Evolutionary conservation across 2,888 invertebrate species (phyloP), one percentile per base, ranked within the genome.

Genomic region (Trachelus troglodyta): DNA sequence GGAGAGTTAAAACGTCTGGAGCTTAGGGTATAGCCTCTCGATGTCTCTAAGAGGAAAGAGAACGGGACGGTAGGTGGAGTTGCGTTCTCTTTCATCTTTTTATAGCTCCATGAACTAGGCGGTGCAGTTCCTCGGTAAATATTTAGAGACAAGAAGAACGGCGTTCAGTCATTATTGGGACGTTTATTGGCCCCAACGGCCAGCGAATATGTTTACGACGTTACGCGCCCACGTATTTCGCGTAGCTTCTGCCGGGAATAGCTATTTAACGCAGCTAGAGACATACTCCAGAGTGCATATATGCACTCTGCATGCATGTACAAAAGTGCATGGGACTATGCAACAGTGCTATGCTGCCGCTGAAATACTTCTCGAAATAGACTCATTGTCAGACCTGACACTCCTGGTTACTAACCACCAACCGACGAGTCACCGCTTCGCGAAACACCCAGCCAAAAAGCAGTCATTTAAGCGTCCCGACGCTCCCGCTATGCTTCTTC

Each of bases 151-250:
- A 84, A 84, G 84, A 84, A 87, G 84, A 85, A 86, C 83, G 83
- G 76, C 79, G 79, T 80, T 83, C 83, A 81, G 85, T 86, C 86
- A 87, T 87, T 87, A 88, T 87, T 84, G 86, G 83, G 86, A 87
- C 87, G 84, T 88, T 88, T 87, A 88, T 87, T 87, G 85, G 86
- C 80, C 82, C 82, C 81, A 79, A 80, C 84, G 79, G 83, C 81
- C 82, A 79, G 77, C 79, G 77, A 81, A 80, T 81, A 76, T 82
- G 79, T 84, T 86, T 84, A 83, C 81, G 84, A 87, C 83, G 76
- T 81, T 85, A 80, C 79, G 56, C 56, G 76, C 78, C 77, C 79
- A 68, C 78, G 81, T 81, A 82, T 77, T 80, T 83, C 75, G 76
- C 81, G 77, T 15, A 81, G 79, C 79, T 77, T 30, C 79, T 80